A percentile compares a stretch with the other conserved stretches of the same genome.
phyloP scores from a whole-genome alignment of 2,888 invertebrate genomes.

The Entomobrya multifasciata region DNA sequence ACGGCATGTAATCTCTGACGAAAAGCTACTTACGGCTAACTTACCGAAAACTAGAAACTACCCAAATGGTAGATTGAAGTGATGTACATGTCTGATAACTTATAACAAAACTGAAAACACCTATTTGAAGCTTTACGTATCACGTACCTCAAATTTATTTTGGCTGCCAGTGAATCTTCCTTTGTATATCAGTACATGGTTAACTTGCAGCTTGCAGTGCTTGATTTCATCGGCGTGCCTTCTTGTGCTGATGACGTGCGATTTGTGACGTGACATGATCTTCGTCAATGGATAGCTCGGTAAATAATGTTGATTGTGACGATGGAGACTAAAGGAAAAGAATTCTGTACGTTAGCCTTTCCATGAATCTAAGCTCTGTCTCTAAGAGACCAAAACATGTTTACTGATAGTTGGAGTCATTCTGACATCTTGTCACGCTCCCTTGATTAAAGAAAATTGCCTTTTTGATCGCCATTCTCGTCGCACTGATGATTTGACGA shows the following conservation, averaged over 20 bases:
- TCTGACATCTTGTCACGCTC: conserved; percentile 48
- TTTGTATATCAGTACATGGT: neutral
- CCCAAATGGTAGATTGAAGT: too few relatives aligned
- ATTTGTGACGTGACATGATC: conserved; percentile 4
- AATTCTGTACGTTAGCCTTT: neutral
- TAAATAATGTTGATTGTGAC: neutral
- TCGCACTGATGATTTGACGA: conserved; percentile 21
- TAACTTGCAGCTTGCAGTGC: too few relatives aligned
- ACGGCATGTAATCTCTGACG: too few relatives aligned
- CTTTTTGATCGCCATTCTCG: conserved; percentile 23
- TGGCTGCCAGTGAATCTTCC: neutral
- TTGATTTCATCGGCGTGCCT: too few relatives aligned
- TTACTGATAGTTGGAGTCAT: conserved; percentile 24
- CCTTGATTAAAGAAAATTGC: conserved; percentile 52
- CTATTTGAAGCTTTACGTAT: neutral
- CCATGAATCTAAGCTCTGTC: neutral
- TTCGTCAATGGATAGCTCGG: neutral
- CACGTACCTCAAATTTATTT: neutral
- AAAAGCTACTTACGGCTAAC: too few relatives aligned
- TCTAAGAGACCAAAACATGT: neutral
- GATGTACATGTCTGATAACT: too few relatives aligned
- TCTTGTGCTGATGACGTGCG: neutral
- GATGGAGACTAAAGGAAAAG: neutral
- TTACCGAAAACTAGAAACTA: too few relatives aligned
- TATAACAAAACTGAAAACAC: too few relatives aligned